Base-by-base conservation (phyloP, 2,113 vertebrate species). In the Mobula hypostoma region DNA sequence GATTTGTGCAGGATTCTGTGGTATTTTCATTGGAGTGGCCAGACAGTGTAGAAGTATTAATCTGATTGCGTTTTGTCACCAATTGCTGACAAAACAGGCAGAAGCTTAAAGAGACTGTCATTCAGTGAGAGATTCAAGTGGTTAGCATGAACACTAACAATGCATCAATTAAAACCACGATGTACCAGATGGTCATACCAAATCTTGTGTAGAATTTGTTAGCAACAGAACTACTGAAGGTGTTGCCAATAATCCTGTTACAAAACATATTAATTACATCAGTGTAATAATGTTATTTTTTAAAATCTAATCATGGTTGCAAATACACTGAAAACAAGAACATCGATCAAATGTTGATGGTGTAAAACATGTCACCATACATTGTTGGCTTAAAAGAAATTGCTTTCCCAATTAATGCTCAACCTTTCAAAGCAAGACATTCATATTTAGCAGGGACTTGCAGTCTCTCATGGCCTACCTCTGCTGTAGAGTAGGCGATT, bases 141-240 rank as follows among this genome's bases (percentile, higher is more conserved):
- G n/a, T n/a, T 90, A n/a, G 61, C 29, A 66, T 66, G 85, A 66
- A 90, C 21, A 14, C 14, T 68, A 66, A 66, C 85, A 66, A 32
- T 68, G 85, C 85, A 90, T 90, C 85, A 66, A 85, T 90, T 90
- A 90, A 90, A 68, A 32, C 85, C 61, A 66, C 61, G 19, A 17
- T 66, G 61, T 66, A 90, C n/a, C 85, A 68, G 29, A 32, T 68
- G 61, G 85, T 14, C 1, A 2, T 68, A 66, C n/a, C 61, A 90
- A 68, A 90, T 66, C 17, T 17, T 14, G 63, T 63, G 5, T 32
- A 6, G n/a, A 32, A 68, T 66, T 90, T 90, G 14, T 15, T 90
- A 66, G 63, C n/a, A 66, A 90, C 85, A 5, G 61, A 90, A 90
- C 29, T 90, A 61, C 29, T 63, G 58, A 88, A n/a, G 29, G 8